Percentiles rank a stretch among this genome's conserved stretches.
Evolutionary conservation across 1,140 invertebrate genomes (phyloP).

Genomic region (Aphidius ervi): DNA sequence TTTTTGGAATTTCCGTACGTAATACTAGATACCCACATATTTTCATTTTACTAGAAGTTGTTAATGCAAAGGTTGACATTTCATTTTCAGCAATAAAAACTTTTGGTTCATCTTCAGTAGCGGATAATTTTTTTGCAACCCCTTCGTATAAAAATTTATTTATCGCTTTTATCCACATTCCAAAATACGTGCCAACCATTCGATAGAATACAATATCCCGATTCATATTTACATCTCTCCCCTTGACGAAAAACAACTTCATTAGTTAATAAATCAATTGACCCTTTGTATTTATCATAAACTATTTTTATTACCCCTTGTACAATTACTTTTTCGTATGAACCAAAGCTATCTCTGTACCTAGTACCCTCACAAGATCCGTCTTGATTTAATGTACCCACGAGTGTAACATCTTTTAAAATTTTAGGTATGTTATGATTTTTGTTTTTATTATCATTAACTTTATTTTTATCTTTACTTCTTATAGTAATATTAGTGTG

Average conservation of each 20-base stretch:
- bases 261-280: conserved; percentile 1
- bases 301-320: conserved; percentile 1
- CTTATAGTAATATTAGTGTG: no score
- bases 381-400: not conserved
- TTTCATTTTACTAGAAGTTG: not conserved
- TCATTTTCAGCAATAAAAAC: conserved; percentile 17
- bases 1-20: conserved; percentile 13
- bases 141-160: conserved; percentile 23
- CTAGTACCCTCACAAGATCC: conserved; percentile 7
- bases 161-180: conserved; percentile 2
- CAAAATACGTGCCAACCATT: conserved; percentile 20
- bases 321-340: conserved; percentile 9
- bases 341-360: conserved; percentile 11
- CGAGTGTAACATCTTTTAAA: not conserved
- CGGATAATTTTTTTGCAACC: conserved; percentile 14
- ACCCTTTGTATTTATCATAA: conserved; percentile 1
- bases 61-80: conserved; percentile 21
- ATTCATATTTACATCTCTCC: conserved; percentile 15
- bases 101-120: not conserved
- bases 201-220: conserved; percentile 18
- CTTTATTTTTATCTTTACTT: no score
- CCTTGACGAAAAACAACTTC: conserved; percentile 10
- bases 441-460: no score
- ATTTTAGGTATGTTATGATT: no score
- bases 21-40: conserved; percentile 19